phyloP scores from a whole-genome alignment of 2,113 vertebrate genomes.

The Toxotes jaculatrix region DNA sequence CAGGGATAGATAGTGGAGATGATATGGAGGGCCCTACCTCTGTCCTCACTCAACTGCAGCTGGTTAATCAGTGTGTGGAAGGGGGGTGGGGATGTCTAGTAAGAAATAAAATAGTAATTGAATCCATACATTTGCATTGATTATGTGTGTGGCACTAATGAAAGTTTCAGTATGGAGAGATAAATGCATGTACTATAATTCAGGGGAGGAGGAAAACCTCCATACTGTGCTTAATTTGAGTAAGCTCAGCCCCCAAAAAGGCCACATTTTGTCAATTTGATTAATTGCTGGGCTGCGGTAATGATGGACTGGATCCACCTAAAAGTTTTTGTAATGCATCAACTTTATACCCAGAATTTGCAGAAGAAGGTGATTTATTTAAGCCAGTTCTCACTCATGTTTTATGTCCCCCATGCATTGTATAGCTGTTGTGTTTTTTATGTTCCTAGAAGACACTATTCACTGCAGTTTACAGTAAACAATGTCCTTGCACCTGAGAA shows the following conservation, averaged over 20 bases:
- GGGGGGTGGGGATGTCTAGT: neutral
- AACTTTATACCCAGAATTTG: neutral
- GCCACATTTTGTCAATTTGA: conserved; percentile 16
- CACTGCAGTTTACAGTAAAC: neutral
- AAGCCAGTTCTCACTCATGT: neutral
- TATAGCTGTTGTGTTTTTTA: neutral
- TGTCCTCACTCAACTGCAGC: conserved; percentile 10
- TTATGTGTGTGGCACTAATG: conserved; percentile 48
- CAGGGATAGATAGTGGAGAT: neutral
- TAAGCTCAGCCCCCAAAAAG: neutral
- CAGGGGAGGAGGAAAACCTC: neutral
- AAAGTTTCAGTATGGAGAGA: conserved; percentile 27
- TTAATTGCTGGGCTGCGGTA: neutral
- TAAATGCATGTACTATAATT: conserved; percentile 15
- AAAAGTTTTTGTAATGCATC: neutral
- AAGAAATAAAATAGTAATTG: conserved; percentile 46
- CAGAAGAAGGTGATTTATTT: neutral
- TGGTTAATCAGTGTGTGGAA: neutral
- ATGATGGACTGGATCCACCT: neutral
- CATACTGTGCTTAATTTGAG: conserved; percentile 3
- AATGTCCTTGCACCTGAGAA: neutral
- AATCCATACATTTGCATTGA: conserved; percentile 64
- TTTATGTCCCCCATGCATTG: neutral
- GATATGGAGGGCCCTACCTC: neutral
- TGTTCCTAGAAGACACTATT: too few relatives aligned